phyloP scores from a whole-genome alignment of 1,140 invertebrate species.

The Zaprionus africanus region DNA sequence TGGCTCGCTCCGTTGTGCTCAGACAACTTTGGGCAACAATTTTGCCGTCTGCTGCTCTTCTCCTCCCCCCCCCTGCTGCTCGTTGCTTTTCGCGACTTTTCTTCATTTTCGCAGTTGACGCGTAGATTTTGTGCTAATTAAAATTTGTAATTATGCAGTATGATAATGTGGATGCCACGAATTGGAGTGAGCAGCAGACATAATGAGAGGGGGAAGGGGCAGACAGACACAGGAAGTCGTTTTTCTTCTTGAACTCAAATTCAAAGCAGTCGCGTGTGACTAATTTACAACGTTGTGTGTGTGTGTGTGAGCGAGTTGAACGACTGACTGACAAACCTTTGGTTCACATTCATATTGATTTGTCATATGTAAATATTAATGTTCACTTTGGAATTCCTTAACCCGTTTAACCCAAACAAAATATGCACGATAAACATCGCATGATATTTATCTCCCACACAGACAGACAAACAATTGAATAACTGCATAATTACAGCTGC shows the following conservation, averaged over 20 bases:
- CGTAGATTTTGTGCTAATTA: conserved; percentile 51
- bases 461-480: not conserved
- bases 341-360: not conserved
- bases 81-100: not conserved
- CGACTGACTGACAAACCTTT: not conserved
- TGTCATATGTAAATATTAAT: not conserved
- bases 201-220: not conserved
- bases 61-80: not conserved
- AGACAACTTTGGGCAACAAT: conserved; percentile 25
- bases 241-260: conserved; percentile 21
- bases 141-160: conserved; percentile 43
- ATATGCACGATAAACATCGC: not conserved
- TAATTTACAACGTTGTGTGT: not conserved
- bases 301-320: conserved; percentile 8
- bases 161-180: conserved; percentile 20
- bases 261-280: conserved; percentile 2
- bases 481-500: not conserved
- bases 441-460: no score
- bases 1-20: not conserved
- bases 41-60: conserved; percentile 28
- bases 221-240: conserved; percentile 35
- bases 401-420: not conserved
- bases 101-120: conserved; percentile 36
- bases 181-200: conserved; percentile 5
- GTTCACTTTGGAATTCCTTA: not conserved